phyloP scores from a whole-genome alignment of 2,113 vertebrate genomes.

The Poecile atricapillus region DNA sequence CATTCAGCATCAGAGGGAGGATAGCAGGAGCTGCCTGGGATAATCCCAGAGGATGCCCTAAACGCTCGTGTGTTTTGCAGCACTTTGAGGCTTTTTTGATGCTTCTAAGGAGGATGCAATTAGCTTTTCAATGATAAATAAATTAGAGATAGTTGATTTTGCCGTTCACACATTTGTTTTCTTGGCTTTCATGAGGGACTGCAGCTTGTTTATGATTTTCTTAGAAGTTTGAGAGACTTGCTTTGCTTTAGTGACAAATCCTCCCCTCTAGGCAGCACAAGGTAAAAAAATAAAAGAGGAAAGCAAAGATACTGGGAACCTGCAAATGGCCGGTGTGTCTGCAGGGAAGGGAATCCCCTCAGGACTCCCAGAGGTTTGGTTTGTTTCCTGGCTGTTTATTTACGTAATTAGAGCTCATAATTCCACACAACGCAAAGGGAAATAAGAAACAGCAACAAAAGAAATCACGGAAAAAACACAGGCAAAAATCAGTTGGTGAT shows the following conservation, averaged over 20 bases:
- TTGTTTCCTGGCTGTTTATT: constrained; percentile 21
- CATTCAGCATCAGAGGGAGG: background rate
- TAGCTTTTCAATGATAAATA: constrained; percentile 41
- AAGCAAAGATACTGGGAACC: background rate
- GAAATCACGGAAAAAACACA: background rate
- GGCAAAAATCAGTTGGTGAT: background rate
- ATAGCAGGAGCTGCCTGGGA: background rate
- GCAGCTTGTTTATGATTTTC: constrained; percentile 28
- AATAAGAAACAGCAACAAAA: background rate
- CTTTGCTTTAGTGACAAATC: constrained; percentile 1
- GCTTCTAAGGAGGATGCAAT: constrained; percentile 22
- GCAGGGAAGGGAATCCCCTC: constrained; percentile 11
- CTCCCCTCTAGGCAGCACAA: constrained; percentile 10
- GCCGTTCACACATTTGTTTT: constrained; percentile 38
- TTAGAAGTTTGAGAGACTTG: constrained; percentile 17
- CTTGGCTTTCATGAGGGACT: background rate
- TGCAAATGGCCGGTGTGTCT: constrained; percentile 7
- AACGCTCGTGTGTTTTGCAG: background rate
- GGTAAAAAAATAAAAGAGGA: background rate
- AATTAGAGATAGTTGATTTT: constrained; percentile 46
- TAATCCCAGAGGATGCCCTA: background rate
- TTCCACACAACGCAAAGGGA: background rate
- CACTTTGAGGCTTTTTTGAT: constrained; percentile 25
- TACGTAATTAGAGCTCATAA: constrained; percentile 16
- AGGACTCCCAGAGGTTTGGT: background rate